These are phyloP conservation scores for Litocranius walleri DNA, from an alignment of 2,113 vertebrate species.

Conservation along the genomic window DNA sequence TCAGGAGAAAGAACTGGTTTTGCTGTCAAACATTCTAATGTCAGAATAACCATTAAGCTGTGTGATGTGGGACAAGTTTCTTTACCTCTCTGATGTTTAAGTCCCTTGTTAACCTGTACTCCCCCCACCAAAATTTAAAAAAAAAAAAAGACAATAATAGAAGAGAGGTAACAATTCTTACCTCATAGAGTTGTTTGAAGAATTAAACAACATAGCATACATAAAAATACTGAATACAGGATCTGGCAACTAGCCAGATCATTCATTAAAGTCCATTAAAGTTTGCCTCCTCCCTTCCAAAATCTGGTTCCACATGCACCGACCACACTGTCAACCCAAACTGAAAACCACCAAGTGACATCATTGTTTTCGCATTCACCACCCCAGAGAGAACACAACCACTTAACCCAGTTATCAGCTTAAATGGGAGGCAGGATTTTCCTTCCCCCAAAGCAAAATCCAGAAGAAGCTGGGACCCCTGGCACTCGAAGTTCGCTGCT, in stretches of 20 bases:
- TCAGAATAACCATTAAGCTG: neutral
- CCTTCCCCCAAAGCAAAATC: neutral
- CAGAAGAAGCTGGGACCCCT: neutral
- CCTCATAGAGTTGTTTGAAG: neutral
- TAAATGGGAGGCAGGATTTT: neutral
- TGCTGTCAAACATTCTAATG: neutral
- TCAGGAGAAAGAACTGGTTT: neutral
- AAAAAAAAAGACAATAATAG: neutral
- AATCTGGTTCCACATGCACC: neutral
- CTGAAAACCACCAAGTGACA: neutral
- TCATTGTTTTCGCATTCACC: neutral
- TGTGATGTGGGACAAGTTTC: neutral
- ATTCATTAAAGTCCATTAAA: neutral
- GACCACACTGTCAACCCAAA: neutral
- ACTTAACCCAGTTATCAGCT: neutral
- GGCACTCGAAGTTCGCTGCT: neutral
- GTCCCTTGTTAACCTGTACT: neutral
- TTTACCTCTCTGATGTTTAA: neutral
- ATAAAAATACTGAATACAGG: neutral
- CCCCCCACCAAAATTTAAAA: neutral
- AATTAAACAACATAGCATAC: neutral
- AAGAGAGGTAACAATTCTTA: neutral
- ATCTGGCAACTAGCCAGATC: neutral
- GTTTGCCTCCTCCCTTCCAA: neutral
- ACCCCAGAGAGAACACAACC: neutral